These are phyloP conservation scores for Pollenia amentaria DNA, from an alignment of 2,888 invertebrate genomes.

Conservation along the genomic window DNA sequence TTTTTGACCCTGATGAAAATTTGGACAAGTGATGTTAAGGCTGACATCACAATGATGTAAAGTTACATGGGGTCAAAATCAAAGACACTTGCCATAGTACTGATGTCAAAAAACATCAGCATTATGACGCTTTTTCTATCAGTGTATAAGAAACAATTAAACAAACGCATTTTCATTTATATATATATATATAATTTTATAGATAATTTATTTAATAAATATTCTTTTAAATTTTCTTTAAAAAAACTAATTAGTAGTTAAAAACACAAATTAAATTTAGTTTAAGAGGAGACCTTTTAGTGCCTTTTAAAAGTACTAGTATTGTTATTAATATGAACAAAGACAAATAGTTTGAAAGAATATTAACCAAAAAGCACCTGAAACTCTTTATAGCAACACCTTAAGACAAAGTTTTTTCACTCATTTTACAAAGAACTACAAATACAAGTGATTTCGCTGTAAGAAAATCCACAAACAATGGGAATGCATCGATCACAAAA, in stretches of 20 bases:
- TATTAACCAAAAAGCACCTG: neutral
- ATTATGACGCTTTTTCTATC: too few relatives aligned
- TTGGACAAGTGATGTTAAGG: too few relatives aligned
- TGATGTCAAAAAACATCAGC: too few relatives aligned
- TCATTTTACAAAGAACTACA: neutral
- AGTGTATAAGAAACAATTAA: too few relatives aligned
- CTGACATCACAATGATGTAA: too few relatives aligned
- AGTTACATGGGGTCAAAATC: too few relatives aligned
- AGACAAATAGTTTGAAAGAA: neutral
- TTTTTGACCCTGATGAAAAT: too few relatives aligned
- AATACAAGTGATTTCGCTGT: neutral
- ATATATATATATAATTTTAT: too few relatives aligned
- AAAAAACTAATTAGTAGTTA: conserved; percentile 10
- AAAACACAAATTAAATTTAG: neutral
- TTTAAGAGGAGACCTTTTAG: conserved; percentile 5
- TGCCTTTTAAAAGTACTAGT: neutral
- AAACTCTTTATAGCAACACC: neutral
- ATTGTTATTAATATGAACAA: neutral
- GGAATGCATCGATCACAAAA: neutral
- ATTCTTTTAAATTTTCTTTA: neutral
- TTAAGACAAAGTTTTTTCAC: neutral
- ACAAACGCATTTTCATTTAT: too few relatives aligned
- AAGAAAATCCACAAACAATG: conserved; percentile 13
- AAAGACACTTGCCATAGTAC: too few relatives aligned
- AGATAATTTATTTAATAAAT: too few relatives aligned